Conservation (phyloP, 2,888 invertebrate genomes). For the Diogma glabrata region DNA sequence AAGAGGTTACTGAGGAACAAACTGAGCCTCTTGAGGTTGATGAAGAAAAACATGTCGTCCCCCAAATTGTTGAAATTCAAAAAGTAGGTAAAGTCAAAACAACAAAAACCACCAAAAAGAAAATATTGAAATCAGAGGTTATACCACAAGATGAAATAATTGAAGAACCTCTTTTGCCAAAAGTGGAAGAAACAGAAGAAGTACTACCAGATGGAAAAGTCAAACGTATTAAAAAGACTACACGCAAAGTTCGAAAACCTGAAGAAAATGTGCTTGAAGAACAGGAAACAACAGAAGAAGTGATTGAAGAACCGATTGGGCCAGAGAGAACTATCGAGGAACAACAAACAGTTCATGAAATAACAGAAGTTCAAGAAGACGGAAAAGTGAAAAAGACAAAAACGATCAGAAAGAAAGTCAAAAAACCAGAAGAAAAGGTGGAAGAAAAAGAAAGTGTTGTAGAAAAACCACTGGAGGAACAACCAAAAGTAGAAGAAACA, state of each 20-base stretch:
- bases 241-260: neutral
- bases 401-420: neutral
- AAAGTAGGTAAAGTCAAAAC: conserved; percentile 25
- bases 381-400: conserved; percentile 11
- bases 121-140: conserved; percentile 13
- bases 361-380: neutral
- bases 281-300: conserved; percentile 9
- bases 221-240: neutral
- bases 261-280: conserved; percentile 4
- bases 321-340: conserved; percentile 2
- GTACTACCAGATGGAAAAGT: conserved; percentile 8
- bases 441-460: conserved; percentile 19
- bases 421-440: neutral
- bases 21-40: conserved; percentile 25
- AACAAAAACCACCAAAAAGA: conserved; percentile 26
- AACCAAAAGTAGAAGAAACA: conserved; percentile 6
- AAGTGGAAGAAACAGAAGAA: conserved; percentile 14
- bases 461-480: no score
- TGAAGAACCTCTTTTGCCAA: conserved; percentile 5
- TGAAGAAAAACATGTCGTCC: conserved; percentile 19
- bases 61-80: conserved; percentile 13
- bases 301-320: conserved; percentile 18
- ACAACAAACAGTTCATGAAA: neutral
- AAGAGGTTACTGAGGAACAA: conserved; percentile 18
- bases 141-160: conserved; percentile 14